Percentiles rank a stretch among this genome's conserved stretches.
Conservation (phyloP, 2,888 invertebrate species). For the Deroplatys truncata region DNA sequence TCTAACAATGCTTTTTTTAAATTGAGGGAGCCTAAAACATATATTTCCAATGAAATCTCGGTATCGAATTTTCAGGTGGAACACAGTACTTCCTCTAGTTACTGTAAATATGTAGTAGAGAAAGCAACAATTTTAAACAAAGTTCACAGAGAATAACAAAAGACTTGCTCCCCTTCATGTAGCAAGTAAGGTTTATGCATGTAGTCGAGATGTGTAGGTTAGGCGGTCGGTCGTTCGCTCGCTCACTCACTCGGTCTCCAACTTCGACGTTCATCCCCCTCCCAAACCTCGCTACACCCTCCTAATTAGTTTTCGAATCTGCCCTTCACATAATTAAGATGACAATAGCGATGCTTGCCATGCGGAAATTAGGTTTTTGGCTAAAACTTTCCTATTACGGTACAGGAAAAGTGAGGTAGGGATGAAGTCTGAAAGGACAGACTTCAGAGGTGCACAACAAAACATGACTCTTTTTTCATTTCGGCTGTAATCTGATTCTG, state of each 20-base stretch:
- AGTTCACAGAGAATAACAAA: background rate
- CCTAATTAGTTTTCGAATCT: constrained; percentile 7
- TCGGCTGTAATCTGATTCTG: no score
- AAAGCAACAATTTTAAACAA: no score
- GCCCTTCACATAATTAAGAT: background rate
- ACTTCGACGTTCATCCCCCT: background rate
- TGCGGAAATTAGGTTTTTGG: constrained; percentile 9
- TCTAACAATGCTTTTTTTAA: no score
- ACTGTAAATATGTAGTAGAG: no score
- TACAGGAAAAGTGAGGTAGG: background rate
- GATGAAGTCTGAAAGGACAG: background rate
- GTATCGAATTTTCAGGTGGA: no score
- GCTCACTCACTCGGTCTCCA: background rate
- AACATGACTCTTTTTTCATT: background rate
- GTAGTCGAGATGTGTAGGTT: background rate
- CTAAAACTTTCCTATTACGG: constrained; percentile 7
- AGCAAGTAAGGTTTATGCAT: background rate
- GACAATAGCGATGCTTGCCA: background rate
- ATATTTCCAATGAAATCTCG: no score
- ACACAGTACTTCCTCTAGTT: no score
- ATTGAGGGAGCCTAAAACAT: no score
- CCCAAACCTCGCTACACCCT: background rate
- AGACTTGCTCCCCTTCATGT: background rate
- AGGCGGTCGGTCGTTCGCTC: background rate
- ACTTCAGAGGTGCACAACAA: background rate